These are phyloP conservation scores for Steinernema carpocapsae DNA, from an alignment of 2,888 invertebrate genomes.

Conservation along the genomic window DNA sequence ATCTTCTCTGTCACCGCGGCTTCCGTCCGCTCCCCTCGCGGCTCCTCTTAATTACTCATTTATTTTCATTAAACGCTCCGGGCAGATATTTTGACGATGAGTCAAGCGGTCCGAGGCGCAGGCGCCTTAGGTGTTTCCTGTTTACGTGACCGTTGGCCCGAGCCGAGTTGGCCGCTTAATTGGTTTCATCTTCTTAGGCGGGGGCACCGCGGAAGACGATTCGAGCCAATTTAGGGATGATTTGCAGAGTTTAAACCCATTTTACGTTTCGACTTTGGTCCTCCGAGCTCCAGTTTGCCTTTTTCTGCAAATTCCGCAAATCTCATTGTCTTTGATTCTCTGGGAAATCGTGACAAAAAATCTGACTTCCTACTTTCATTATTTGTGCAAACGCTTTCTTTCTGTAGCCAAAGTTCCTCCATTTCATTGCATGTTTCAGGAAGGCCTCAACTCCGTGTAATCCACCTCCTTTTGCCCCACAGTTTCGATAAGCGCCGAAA, in stretches of 20 bases:
- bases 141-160: slow-evolving; percentile 29
- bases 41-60: slow-evolving; percentile 28
- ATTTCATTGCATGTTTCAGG: too few relatives aligned
- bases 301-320: too few relatives aligned
- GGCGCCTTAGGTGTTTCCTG: slow-evolving; percentile 11
- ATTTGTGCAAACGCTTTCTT: too few relatives aligned
- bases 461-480: too few relatives aligned
- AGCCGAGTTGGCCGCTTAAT: slow-evolving; percentile 11
- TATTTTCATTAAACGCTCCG: slow-evolving; percentile 32
- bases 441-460: too few relatives aligned
- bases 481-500: not conserved
- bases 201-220: slow-evolving; percentile 1
- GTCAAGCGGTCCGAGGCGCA: not conserved
- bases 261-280: not conserved
- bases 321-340: too few relatives aligned
- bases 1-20: not conserved
- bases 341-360: too few relatives aligned
- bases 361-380: not conserved
- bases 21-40: not conserved
- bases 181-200: slow-evolving; percentile 13
- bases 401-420: too few relatives aligned
- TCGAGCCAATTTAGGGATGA: not conserved
- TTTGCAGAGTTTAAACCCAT: not conserved
- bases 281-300: not conserved
- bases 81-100: slow-evolving; percentile 28